Conservation (phyloP, 2,888 invertebrate genomes). For the Panopea generosa region DNA sequence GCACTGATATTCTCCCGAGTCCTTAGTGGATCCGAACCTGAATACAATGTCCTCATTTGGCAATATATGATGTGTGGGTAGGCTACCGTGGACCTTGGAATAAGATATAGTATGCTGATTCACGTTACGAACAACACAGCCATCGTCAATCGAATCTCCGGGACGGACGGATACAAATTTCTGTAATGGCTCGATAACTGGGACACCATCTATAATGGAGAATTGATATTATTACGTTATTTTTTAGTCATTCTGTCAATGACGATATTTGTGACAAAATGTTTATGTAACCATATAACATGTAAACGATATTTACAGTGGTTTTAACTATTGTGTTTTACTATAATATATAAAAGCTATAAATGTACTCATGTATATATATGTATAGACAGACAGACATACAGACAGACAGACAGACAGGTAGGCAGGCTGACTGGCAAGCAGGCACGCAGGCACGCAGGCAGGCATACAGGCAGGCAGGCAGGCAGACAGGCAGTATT, state of each 20-base stretch:
- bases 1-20: constrained; percentile 57
- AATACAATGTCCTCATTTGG: constrained; percentile 52
- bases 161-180: constrained; percentile 46
- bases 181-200: constrained; percentile 23
- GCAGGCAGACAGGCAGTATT: no score
- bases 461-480: no score
- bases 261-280: neutral
- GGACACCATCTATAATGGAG: constrained; percentile 15
- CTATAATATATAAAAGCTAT: no score
- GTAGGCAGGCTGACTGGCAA: no score
- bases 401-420: no score
- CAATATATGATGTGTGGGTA: constrained; percentile 49
- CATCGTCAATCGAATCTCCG: constrained; percentile 54
- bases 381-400: no score
- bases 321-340: no score
- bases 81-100: constrained; percentile 43
- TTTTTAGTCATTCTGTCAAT: neutral
- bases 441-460: no score
- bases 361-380: no score
- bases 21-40: constrained; percentile 20
- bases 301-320: no score
- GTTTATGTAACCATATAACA: neutral
- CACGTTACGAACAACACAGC: constrained; percentile 43
- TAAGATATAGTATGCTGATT: constrained; percentile 35
- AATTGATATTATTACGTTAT: neutral